Conservation (phyloP, 2,888 invertebrate genomes). For the Calameuta idolon region DNA sequence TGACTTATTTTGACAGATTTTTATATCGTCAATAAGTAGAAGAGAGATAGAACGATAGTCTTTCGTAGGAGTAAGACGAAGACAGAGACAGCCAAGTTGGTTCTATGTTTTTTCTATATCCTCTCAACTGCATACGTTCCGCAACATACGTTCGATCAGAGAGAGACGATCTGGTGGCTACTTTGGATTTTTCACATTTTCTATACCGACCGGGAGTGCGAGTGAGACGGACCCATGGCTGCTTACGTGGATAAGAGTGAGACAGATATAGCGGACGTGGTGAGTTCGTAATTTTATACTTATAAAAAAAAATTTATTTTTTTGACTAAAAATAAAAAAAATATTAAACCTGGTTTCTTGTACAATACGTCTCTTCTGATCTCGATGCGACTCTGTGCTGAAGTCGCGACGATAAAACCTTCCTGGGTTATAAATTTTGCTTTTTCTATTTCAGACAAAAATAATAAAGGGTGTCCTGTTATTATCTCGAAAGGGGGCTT, state of each 20-base stretch:
- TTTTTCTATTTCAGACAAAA: background rate
- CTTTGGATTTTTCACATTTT: too few species aligned
- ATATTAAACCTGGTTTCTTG: too few species aligned
- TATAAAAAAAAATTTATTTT: too few species aligned
- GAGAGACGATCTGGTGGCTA: too few species aligned
- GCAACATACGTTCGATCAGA: background rate
- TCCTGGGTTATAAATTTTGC: background rate
- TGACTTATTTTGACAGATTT: background rate
- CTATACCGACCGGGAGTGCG: too few species aligned
- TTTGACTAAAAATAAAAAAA: too few species aligned
- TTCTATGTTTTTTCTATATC: background rate
- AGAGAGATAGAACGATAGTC: background rate
- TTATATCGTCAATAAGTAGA: background rate
- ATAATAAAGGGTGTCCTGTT: background rate
- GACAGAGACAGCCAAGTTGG: background rate
- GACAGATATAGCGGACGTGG: too few species aligned
- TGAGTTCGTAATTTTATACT: too few species aligned
- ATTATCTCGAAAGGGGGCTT: background rate
- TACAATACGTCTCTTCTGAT: too few species aligned
- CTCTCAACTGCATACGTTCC: background rate
- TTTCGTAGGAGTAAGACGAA: background rate
- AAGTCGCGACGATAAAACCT: background rate
- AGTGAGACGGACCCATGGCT: too few species aligned
- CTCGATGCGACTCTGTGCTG: too few species aligned
- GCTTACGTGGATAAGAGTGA: too few species aligned